A percentile compares a stretch with the other conserved stretches of the same genome.
Evolutionary conservation across 2,113 vertebrate genomes (phyloP).

Genomic region (Psilopogon haemacephalus): DNA sequence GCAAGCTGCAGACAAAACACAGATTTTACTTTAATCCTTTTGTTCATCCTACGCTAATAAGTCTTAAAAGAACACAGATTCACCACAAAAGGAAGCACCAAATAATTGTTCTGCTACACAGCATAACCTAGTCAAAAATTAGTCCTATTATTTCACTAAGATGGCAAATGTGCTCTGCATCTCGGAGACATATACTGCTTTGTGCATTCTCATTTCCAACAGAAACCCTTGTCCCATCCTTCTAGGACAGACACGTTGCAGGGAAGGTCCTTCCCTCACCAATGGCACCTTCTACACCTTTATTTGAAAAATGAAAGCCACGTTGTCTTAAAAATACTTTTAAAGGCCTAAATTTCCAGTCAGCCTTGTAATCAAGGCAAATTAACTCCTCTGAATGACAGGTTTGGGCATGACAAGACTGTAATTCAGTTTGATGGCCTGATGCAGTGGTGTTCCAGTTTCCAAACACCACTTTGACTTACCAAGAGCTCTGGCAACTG

Average conservation of each 20-base stretch:
- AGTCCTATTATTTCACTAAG: not conserved
- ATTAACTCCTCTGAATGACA: fast-evolving
- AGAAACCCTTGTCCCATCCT: not conserved
- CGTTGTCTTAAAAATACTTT: not conserved
- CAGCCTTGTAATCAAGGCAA: not conserved
- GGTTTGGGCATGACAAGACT: not conserved
- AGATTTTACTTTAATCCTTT: not conserved
- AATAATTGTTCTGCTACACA: not conserved
- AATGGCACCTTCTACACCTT: not conserved
- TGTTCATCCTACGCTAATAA: not conserved
- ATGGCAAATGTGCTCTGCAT: not conserved
- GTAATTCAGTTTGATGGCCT: fast-evolving
- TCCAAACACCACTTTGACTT: not conserved
- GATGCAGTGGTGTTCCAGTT: fast-evolving
- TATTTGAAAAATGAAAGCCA: not conserved
- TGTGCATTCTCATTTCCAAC: not conserved
- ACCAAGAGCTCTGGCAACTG: conserved; percentile 91
- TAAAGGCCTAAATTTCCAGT: not conserved
- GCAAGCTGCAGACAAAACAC: not conserved
- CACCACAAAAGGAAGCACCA: not conserved
- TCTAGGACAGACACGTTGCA: fast-evolving
- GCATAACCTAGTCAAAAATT: not conserved
- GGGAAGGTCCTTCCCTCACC: not conserved
- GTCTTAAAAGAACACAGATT: not conserved
- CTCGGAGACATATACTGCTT: not conserved